Base-by-base conservation (phyloP, 1,140 invertebrate genomes). In the Drosophila biarmipes region DNA sequence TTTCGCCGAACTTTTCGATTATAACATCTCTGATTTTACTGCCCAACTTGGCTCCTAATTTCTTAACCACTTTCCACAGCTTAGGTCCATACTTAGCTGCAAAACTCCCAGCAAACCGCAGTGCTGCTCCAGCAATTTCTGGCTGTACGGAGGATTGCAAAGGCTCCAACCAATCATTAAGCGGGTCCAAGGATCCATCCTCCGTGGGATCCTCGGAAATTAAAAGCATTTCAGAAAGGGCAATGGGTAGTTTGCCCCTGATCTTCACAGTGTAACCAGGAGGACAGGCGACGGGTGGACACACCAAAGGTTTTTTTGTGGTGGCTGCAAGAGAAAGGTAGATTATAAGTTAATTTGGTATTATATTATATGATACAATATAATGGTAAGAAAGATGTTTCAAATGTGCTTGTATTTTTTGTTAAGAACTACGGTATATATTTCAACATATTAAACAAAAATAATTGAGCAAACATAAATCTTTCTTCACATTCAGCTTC, bases 241-340 rank as follows among this genome's bases (percentile, higher is more conserved):
- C 17, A 8, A 10, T 10, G 1, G 55, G 55, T 14, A 57, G 27
- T 35, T 57, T 57, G 6, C 55, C 55, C 6, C 29, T 46, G 6
- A 57, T 57, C 29, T 57, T 57, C 8, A 35, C 40, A 4, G 55
- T 34, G 29, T 57, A 57, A 4, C 55, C 55, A 29, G 55, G 55
- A 6, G 55, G 55, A 24, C 55, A 57, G 14, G 34, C 29, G 29
- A 57, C 7, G 6, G 27, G 24, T 1, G 55, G 55, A 15, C 55
- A 57, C 17, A 45, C 42, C 2, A 14, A 19, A 1, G 55, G 55
- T 57, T 46, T 57, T 1, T 4, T 57, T 4, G 55, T 57, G 19
- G 55, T 57, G 21, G 55, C 42, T 45, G 42, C 6, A 14, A 5
- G 7, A 24, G 1, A 15, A 43, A 4, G n/a, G n/a, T n/a, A n/a